phyloP scores from a whole-genome alignment of 2,888 invertebrate species.

The Auanema sp. region DNA sequence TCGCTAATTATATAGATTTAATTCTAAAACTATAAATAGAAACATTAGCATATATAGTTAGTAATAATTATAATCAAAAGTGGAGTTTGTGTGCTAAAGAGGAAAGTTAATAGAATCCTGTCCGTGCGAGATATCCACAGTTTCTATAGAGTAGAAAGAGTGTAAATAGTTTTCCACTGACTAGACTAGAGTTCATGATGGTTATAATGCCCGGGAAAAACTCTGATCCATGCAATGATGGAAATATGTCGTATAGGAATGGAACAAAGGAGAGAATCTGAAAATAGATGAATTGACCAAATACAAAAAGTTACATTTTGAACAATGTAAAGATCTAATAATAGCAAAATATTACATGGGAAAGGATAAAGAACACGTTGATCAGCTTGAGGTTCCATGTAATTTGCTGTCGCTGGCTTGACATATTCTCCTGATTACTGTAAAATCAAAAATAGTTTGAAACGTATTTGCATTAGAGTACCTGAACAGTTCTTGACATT shows the following conservation, averaged over 20 bases:
- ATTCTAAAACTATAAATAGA: too few relatives aligned
- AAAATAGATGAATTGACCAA: slow-evolving; percentile 1
- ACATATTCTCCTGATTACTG: slow-evolving; percentile 7
- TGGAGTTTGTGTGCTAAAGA: too few relatives aligned
- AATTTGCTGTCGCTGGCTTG: slow-evolving; percentile 1
- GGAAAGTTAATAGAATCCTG: neutral
- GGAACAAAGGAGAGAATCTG: slow-evolving; percentile 21
- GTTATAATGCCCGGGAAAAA: slow-evolving; percentile 18
- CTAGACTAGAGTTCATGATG: slow-evolving; percentile 15
- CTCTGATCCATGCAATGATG: slow-evolving; percentile 10
- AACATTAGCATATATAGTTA: too few relatives aligned
- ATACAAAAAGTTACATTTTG: neutral
- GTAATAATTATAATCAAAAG: too few relatives aligned
- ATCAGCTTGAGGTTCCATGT: neutral
- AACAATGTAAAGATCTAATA: too few relatives aligned
- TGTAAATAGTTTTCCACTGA: slow-evolving; percentile 17
- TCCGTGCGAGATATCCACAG: neutral
- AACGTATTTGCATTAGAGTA: neutral
- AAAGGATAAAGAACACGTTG: too few relatives aligned
- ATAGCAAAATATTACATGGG: too few relatives aligned
- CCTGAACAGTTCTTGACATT: slow-evolving; percentile 13
- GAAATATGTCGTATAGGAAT: slow-evolving; percentile 24
- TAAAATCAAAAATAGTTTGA: neutral
- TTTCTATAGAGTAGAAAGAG: slow-evolving; percentile 14
- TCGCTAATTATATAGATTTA: too few relatives aligned